A percentile compares a stretch with the other conserved stretches of the same genome.
Evolutionary conservation across 1,140 invertebrate genomes (phyloP).

Genomic region (Stegodyphus dumicola): DNA sequence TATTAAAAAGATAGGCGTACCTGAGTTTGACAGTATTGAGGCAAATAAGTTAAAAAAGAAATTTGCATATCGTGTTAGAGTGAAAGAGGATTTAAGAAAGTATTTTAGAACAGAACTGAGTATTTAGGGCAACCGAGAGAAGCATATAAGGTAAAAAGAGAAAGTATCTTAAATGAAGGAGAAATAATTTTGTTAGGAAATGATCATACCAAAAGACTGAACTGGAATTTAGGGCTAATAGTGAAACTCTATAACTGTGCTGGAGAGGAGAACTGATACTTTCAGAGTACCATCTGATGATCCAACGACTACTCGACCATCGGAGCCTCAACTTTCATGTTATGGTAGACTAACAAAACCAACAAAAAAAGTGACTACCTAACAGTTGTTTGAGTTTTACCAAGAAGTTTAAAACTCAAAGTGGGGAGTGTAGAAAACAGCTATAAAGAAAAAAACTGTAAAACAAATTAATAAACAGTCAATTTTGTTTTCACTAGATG

Average conservation of each 20-base stretch:
- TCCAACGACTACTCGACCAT: no score
- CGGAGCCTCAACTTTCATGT: no score
- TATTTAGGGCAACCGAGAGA: conserved; percentile 1
- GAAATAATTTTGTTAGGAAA: neutral
- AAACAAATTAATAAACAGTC: no score
- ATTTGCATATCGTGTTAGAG: neutral
- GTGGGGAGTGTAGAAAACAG: neutral
- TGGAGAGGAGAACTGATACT: no score
- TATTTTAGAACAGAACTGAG: neutral
- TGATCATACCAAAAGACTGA: neutral
- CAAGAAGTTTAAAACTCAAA: neutral
- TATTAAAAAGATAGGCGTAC: neutral
- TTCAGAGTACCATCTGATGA: no score
- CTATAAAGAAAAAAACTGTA: neutral
- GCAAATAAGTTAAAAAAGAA: neutral
- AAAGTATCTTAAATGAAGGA: neutral
- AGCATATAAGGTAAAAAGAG: neutral
- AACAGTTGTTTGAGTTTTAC: no score
- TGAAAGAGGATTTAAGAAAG: conserved; percentile 1
- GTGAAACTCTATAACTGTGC: neutral
- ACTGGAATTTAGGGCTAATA: neutral
- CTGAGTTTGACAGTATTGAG: neutral
- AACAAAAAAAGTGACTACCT: no score
- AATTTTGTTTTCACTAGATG: no score
- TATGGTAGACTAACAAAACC: no score